Base-by-base conservation (phyloP, 35 echinoderm and acorn worm species). In the Eucidaris tribuloides region DNA sequence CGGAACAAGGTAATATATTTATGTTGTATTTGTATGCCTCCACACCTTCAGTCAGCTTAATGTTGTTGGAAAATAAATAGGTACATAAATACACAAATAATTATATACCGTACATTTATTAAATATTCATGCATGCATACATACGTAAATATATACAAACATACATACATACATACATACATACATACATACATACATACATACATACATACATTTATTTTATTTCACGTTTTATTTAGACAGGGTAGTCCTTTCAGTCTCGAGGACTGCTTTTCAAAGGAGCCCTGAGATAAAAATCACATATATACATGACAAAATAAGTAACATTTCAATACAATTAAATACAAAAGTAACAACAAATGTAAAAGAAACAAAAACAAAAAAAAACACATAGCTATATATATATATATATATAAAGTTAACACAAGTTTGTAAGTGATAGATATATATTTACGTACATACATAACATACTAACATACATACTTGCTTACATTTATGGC, bases 361-460 rank as follows among this genome's bases (percentile, higher is more conserved):
- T n/a, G n/a, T n/a, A n/a, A n/a, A n/a, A n/a, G n/a, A n/a, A n/a
- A n/a, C n/a, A n/a, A n/a, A n/a, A n/a, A n/a, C n/a, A n/a, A n/a
- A n/a, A 14, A 55, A 14, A 55, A 14, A 55, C 22, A 55, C 22
- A 55, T 55, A 55, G 13, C 13, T 55, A 55, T 55, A 55, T 55
- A 55, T 55, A 55, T 55, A 55, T 55, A 55, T 55, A 55, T 55
- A 55, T 55, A 55, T n/a, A n/a, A n/a, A n/a, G n/a, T n/a, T n/a
- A n/a, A n/a, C n/a, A n/a, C n/a, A n/a, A n/a, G n/a, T n/a, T 55
- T 14, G 13, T 14, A 14, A 55, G 22, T 14, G 13, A 55, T 55
- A 55, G 13, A 55, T 55, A 55, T 55, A 55, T 55, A 55, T 55
- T 55, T 55, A 55, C 22, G 13, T 55, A 55, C 22, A 55, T 55